Evolutionary conservation across 2,888 invertebrate genomes (phyloP).

Genomic region (Morpho deidamia): DNA sequence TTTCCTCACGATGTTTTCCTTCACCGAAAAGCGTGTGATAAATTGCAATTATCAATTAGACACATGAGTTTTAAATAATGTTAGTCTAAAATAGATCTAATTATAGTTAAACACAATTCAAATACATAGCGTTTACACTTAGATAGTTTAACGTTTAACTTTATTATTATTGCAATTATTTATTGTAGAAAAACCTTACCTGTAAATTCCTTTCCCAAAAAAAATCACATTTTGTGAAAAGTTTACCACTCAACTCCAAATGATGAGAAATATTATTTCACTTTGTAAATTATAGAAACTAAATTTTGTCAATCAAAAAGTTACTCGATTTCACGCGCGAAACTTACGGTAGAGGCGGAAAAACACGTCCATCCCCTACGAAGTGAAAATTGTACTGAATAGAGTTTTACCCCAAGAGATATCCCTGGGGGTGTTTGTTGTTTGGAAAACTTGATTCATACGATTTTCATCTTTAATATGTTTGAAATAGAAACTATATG

Average conservation of each 20-base stretch:
- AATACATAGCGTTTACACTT: too few relatives aligned
- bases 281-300: constrained; percentile 1
- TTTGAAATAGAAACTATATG: neutral
- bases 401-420: constrained; percentile 12
- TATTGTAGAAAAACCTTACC: neutral
- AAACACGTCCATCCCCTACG: constrained; percentile 20
- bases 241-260: constrained; percentile 3
- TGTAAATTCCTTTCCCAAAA: neutral
- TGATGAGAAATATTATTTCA: constrained; percentile 1
- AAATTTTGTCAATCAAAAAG: constrained; percentile 11
- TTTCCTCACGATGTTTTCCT: too few relatives aligned
- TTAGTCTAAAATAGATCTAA: too few relatives aligned
- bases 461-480: constrained; percentile 9
- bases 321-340: constrained; percentile 17
- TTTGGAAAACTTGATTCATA: neutral
- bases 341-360: constrained; percentile 18
- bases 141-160: too few relatives aligned
- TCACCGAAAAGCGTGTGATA: too few relatives aligned
- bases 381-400: constrained; percentile 12
- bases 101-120: too few relatives aligned
- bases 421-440: constrained; percentile 7
- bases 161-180: neutral
- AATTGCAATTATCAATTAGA: too few relatives aligned
- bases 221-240: constrained; percentile 1
- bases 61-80: too few relatives aligned